Evolutionary conservation across 2,797 vertebrate genomes (phyloP), one percentile per base, ranked within the genome.

Genomic region (Yasuhikotakia modesta): DNA sequence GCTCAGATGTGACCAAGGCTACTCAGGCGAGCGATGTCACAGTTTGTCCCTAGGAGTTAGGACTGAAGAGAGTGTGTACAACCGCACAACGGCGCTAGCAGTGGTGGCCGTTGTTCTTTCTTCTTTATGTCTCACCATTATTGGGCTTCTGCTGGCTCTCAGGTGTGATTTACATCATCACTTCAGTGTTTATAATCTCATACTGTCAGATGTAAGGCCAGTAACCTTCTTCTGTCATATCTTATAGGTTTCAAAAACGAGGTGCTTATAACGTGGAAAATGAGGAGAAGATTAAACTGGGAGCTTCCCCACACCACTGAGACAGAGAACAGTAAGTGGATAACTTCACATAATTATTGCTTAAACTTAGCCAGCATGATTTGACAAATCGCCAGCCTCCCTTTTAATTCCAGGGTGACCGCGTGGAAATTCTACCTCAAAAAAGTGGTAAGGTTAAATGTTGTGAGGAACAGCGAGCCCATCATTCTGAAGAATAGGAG

Each of bases 251-350:
- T 93, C 95, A 99, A 85, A 98, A 95, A 87, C 93, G 96, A 86
- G 97, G 96, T 81, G 96, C 94, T 57, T 98, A 99, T 79, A 92
- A 98, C 66, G 95, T 99, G 81, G 96, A 98, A 90, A 98, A 90
- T 61, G 97, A 98, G 91, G 97, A 98, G 90, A 99, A 98, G 91
- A 92, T 97, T 84, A 99, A 99, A 88, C 87, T 98, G 87, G 96
- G 96, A 87, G 90, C 93, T 88, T 91, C 93, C 53, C 91, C 94
- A 85, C 95, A 91, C 89, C 95, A 97, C 89, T 99, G 94, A 97
- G 87, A n/a, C n/a, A 78, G 83, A 87, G 85, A 89, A 87, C 82
- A 91, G 92, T 94, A 81, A 92, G 93, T 82, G 82, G 24, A 63
- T 68, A 3, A 43, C 57, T 68, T 43, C 69, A 63, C 30, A 79